Base-by-base conservation (phyloP, 2,888 invertebrate genomes). In the Cantharis nigra region DNA sequence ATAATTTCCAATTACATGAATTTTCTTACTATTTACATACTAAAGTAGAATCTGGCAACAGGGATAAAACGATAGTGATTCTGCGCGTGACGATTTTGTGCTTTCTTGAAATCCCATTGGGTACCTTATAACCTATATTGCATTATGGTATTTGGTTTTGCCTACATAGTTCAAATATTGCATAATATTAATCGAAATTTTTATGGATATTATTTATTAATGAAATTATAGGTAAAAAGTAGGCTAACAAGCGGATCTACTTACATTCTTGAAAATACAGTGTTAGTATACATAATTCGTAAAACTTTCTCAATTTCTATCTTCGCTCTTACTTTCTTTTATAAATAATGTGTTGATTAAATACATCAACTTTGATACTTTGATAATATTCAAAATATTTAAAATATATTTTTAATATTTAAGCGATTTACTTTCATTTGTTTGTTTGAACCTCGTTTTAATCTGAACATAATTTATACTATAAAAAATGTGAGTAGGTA, bases 241-340 rank as follows among this genome's bases (percentile, higher is more conserved):
- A 85, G 85, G 85, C 83, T 84, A 84, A 75, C 80, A 83, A 80
- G 81, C 85, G 85, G 85, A 85, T 85, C 83, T 83, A 79, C 78
- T 82, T 79, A 79, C 79, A 79, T 81, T 83, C 79, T 81, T 83
- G 83, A 85, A 85, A 83, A 83, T 84, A 83, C 84, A 82, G 75
- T 81, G 80, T 81, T 80, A 83, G 84, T 83, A 82, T 33, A 33
- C 33, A 33, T 83, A 83, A 83, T 84, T 84, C 82, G 83, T 82
- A 82, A 81, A 83, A 85, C 85, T 85, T 85, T 85, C 85, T 84
- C 85, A 82, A 84, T 83, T 83, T 81, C 83, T 83, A 82, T 82
- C 83, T 83, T 83, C 81, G 82, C 79, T 80, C 76, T 79, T 80
- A 85, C 85, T 85, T 85, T 85, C 85, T 85, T 85, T 85, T 85